These are phyloP conservation scores for Coleophora deauratella DNA, from an alignment of 2,888 invertebrate genomes.

Conservation along the genomic window DNA sequence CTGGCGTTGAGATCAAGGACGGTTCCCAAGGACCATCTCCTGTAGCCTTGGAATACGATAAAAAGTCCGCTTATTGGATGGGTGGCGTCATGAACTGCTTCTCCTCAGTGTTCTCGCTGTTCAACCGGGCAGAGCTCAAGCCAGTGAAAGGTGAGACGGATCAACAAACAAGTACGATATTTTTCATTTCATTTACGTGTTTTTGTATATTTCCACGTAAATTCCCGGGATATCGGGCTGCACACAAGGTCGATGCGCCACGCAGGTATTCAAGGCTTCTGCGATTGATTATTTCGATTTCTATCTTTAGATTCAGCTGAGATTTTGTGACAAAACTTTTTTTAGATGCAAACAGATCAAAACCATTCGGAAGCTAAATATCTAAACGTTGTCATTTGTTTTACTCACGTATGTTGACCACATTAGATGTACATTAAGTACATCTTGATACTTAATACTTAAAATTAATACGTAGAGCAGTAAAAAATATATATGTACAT, in stretches of 20 bases:
- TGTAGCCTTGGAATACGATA: constrained; percentile 34
- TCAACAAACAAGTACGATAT: background rate
- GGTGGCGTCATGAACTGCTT: constrained; percentile 91
- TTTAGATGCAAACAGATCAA: background rate
- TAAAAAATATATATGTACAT: background rate
- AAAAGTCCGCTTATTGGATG: constrained; percentile 77
- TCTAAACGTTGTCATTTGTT: background rate
- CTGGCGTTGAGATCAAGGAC: constrained; percentile 21
- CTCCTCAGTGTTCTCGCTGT: constrained; percentile 89
- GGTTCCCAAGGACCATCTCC: constrained; percentile 17
- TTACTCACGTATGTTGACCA: background rate
- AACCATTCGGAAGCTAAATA: background rate
- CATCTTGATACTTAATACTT: background rate
- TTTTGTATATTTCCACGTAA: constrained; percentile 10
- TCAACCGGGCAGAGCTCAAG: constrained; percentile 84
- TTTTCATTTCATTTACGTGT: background rate
- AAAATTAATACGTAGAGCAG: background rate
- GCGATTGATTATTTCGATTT: background rate
- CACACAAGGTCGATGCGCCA: constrained; percentile 33
- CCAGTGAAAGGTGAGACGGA: constrained; percentile 72
- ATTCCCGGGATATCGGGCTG: constrained; percentile 15
- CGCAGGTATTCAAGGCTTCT: constrained; percentile 17
- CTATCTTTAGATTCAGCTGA: background rate
- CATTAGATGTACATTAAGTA: background rate
- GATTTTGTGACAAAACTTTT: background rate